Base-by-base conservation (phyloP, 2,888 invertebrate species). In the Eupithecia dodoneata region DNA sequence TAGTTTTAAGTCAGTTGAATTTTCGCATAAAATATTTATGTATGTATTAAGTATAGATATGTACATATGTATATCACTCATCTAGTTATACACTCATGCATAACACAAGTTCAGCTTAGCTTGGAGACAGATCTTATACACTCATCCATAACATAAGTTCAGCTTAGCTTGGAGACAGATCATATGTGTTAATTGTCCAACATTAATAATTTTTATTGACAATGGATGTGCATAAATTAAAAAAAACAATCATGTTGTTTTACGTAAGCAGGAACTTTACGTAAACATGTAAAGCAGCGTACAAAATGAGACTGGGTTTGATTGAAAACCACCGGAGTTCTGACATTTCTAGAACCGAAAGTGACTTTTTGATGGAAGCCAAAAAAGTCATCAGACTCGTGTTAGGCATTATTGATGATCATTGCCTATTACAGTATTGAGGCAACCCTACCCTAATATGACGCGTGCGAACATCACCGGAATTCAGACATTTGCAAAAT, bases 371-470 rank as follows among this genome's bases (percentile, higher is more conserved):
- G 65, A 65, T 41, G 41, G 2, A 15, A 66, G 41, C 7, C 66
- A 66, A 66, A 42, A 3, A 6, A 10, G 6, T 66, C 5, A 42
- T 42, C 42, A 41, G 42, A 42, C 15, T 42, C 66, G 66, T 66
- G 66, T 42, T 13, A 66, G 15, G 65, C 42, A 44, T 44, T n/a
- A 44, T 45, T 69, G 69, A 45, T 69, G 69, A 69, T 45, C 44
- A 15, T 44, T 18, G 45, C 69, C 45, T 47, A 45, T 44, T 69
- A 69, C 12, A 65, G 70, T 65, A 75, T 12, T 15, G 66, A 42
- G 66, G 70, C 77, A 86, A 71, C 85, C 87, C 86, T 87, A 82
- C 15, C n/a, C 15, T 52, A 44, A 30, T 30, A 42, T 12, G 71
- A 75, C 84, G 83, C 85, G 86, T 13, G 12, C 30, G 30, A 52